Evolutionary conservation across 2,113 vertebrate species (phyloP), one percentile per base, ranked within the genome.

Genomic region (Setophaga petechia): DNA sequence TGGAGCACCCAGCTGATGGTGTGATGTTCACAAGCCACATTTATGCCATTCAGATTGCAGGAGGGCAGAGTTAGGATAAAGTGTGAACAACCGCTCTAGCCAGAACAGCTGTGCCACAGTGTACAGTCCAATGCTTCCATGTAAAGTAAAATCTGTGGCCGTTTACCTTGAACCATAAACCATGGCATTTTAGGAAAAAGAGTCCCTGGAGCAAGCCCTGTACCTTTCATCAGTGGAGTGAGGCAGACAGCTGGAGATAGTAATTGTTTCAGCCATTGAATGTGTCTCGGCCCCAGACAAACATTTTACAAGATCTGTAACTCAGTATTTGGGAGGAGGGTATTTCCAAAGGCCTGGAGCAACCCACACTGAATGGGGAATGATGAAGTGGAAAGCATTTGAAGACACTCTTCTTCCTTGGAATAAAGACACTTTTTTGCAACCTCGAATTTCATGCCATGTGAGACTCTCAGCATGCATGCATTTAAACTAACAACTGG

Each of bases 171-270:
- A 92, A 74, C 69, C 37, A 87, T 91, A 89, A 95, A 92, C 89
- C 51, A 17, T 24, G 80, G 27, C 27, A 8, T 89, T 96, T 93
- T 57, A 52, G 51, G 68, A 57, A 52, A 89, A 67, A 74, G 44
- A 89, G 83, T 78, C 52, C 68, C 90, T 67, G 65, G 57, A 84
- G 73, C 16, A 5, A 33, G 43, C 33, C 47, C 35, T 78, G 63
- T 77, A 92, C 61, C 55, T 93, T 96, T 94, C 85, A 80, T 86
- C 89, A 86, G 15, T 27, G 57, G 69, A 90, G 25, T 39, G 37
- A 92, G 35, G 66, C 65, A 89, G 91, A 71, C 89, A 93, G 91
- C 80, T 96, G 95, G 80, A 97, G 68, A 87, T 44, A 81, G 72
- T 77, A 94, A 95, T 39, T 58, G 46, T 69, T 58, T 86, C 83